These are phyloP conservation scores for Patella pellucida DNA, from an alignment of 2,888 invertebrate species.

Conservation along the genomic window DNA sequence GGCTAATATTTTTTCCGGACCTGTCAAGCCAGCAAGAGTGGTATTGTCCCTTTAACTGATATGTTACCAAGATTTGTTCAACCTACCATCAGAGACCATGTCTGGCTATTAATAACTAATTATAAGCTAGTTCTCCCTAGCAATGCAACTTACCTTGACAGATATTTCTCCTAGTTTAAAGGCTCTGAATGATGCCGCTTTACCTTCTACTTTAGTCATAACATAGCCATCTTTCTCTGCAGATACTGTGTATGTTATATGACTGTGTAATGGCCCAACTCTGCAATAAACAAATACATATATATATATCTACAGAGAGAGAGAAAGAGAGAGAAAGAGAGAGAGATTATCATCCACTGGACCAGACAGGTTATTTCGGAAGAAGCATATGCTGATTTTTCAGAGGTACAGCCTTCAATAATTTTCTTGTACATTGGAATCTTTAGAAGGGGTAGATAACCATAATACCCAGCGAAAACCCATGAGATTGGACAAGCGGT, in stretches of 20 bases:
- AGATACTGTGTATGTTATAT: slow-evolving; percentile 79
- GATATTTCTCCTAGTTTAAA: slow-evolving; percentile 87
- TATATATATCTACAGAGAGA: not conserved
- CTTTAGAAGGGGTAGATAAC: no score
- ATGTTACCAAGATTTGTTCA: no score
- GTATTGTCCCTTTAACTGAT: no score
- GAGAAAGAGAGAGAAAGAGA: not conserved
- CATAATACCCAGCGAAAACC: no score
- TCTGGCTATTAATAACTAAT: no score
- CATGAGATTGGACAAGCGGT: no score
- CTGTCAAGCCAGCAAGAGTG: no score
- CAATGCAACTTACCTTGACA: slow-evolving; percentile 57
- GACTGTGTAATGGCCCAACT: slow-evolving; percentile 87
- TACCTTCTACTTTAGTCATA: slow-evolving; percentile 79
- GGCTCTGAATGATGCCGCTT: slow-evolving; percentile 82
- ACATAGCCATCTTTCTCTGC: slow-evolving; percentile 92
- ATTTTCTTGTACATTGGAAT: no score
- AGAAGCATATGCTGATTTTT: not conserved
- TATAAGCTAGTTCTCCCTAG: no score
- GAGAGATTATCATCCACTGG: no score
- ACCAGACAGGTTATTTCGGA: not conserved
- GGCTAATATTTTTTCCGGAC: no score
- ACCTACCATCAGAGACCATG: no score
- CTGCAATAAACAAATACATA: slow-evolving; percentile 61
- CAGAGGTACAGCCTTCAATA: not conserved